Conservation (phyloP, 2,888 invertebrate genomes). For the Toxonevra muliebris region DNA sequence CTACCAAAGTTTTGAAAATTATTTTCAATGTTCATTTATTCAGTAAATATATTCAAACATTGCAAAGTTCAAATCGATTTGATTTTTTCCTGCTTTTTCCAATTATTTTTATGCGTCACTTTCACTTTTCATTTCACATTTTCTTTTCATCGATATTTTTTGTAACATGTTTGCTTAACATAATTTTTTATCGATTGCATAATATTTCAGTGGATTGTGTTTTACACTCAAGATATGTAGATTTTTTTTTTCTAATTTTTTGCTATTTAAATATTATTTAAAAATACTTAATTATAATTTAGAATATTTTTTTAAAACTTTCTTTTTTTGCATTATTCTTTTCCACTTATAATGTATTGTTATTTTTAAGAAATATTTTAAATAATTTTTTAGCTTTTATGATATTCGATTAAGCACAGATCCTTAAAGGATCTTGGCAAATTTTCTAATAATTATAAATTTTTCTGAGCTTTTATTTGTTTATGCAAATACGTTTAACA, state of each 20-base stretch:
- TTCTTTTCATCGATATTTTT: no score
- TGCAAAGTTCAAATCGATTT: no score
- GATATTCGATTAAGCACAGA: no score
- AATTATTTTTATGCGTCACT: no score
- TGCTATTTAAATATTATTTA: not conserved
- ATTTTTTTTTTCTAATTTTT: not conserved
- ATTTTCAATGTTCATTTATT: no score
- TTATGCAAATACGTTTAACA: conserved; percentile 42
- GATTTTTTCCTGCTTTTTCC: no score
- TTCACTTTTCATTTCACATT: no score
- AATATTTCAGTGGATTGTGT: not conserved
- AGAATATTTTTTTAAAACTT: not conserved
- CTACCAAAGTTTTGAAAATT: no score
- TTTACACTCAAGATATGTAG: no score
- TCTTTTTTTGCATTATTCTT: not conserved
- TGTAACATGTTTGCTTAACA: not conserved
- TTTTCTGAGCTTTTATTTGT: not conserved
- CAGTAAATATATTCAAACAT: no score
- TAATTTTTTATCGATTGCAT: not conserved
- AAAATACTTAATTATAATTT: not conserved
- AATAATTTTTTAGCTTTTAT: conserved; percentile 5
- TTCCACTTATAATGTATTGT: no score
- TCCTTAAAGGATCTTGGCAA: no score
- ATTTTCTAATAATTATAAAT: not conserved
- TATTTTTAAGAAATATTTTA: not conserved